phyloP scores from a whole-genome alignment of 2,888 invertebrate species.

The Ormyrus pomaceus region DNA sequence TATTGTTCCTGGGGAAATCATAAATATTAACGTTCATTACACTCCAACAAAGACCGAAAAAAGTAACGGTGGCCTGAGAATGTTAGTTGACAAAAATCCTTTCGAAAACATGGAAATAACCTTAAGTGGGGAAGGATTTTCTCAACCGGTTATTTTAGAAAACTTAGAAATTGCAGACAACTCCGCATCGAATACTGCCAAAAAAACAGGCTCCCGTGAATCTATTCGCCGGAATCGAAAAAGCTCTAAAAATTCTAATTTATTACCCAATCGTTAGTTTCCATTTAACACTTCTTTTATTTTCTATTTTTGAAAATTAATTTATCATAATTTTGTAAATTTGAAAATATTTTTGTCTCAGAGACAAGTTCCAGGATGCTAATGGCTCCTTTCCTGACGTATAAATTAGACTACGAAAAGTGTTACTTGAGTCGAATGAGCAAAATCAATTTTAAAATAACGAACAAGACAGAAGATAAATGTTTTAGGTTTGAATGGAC shows the following conservation, averaged over 20 bases:
- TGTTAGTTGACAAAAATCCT: constrained; percentile 73
- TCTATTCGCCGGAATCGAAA: neutral
- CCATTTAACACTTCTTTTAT: neutral
- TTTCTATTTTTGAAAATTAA: neutral
- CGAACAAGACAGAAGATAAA: constrained; percentile 72
- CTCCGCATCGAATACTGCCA: neutral
- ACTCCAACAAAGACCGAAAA: neutral
- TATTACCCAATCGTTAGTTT: neutral
- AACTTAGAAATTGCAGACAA: constrained; percentile 61
- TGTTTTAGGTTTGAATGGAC: constrained; percentile 75
- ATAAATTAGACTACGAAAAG: constrained; percentile 73
- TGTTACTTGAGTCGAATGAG: constrained; percentile 71
- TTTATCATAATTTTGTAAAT: neutral
- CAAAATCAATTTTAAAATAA: constrained; percentile 73
- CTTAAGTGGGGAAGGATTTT: constrained; percentile 76
- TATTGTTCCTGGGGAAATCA: constrained; percentile 16
- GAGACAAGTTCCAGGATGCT: constrained; percentile 12
- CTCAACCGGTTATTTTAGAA: constrained; percentile 76
- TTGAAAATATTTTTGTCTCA: neutral
- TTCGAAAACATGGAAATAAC: constrained; percentile 78
- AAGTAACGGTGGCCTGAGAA: constrained; percentile 7
- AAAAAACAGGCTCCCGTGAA: neutral
- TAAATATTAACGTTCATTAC: constrained; percentile 20
- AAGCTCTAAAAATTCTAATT: neutral
- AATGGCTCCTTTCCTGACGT: constrained; percentile 35